Conservation (phyloP, 2,888 invertebrate genomes). For the Drosophila leonis region DNA sequence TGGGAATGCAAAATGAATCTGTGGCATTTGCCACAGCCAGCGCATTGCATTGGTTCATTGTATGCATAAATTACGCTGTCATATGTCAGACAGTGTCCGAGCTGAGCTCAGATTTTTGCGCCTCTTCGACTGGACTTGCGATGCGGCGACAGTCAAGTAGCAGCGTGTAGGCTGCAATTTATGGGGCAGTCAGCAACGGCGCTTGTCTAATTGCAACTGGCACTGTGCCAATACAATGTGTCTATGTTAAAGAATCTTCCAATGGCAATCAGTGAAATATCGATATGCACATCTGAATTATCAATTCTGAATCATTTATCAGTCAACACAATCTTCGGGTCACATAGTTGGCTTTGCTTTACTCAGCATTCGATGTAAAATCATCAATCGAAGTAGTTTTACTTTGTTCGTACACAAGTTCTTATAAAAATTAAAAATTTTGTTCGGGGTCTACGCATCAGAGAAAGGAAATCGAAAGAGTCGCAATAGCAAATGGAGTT, state of each 20-base stretch:
- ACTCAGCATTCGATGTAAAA: neutral
- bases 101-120: constrained; percentile 26
- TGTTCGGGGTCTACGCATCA: neutral
- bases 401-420: neutral
- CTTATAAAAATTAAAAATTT: neutral
- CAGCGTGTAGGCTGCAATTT: constrained; percentile 45
- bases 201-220: constrained; percentile 62
- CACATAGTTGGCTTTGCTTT: neutral
- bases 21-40: constrained; percentile 34
- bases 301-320: neutral
- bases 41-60: constrained; percentile 69
- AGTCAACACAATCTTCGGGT: neutral
- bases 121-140: constrained; percentile 23
- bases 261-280: no score
- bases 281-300: no score
- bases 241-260: constrained; percentile 42
- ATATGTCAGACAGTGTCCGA: constrained; percentile 63
- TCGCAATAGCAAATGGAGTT: neutral
- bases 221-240: constrained; percentile 26
- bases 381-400: constrained; percentile 7
- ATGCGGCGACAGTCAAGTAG: constrained; percentile 45
- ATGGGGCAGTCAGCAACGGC: constrained; percentile 44
- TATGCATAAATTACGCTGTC: constrained; percentile 78
- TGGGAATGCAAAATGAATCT: constrained; percentile 60
- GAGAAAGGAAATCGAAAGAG: neutral